These are phyloP conservation scores for Choristoneura rosaceana DNA, from an alignment of 2,888 invertebrate species.

Conservation along the genomic window DNA sequence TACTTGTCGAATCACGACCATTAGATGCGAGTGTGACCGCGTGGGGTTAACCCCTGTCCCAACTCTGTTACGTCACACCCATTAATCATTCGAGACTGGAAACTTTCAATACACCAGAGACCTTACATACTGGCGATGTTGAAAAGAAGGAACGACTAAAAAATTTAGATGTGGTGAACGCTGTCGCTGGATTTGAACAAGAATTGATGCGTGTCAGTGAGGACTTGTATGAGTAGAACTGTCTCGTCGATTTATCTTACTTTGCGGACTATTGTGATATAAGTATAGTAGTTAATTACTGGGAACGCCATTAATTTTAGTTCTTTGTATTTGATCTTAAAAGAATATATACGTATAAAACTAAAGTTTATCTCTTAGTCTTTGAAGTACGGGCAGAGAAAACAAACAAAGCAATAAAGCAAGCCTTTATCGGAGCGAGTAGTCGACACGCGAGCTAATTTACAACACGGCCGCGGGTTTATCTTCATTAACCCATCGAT, in stretches of 20 bases:
- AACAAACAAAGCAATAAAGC: constrained; percentile 85
- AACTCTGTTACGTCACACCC: constrained; percentile 62
- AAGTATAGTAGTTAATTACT: constrained; percentile 79
- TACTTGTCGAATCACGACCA: constrained; percentile 86
- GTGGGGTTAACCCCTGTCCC: constrained; percentile 74
- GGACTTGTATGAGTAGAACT: constrained; percentile 75
- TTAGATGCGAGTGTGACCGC: constrained; percentile 84
- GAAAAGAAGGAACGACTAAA: constrained; percentile 28
- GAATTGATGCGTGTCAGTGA: constrained; percentile 71
- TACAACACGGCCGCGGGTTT: constrained; percentile 85
- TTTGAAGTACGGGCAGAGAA: constrained; percentile 84
- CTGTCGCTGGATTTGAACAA: constrained; percentile 60
- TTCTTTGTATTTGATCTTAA: constrained; percentile 58
- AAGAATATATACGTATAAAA: constrained; percentile 82
- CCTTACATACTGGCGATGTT: constrained; percentile 48
- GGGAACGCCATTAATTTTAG: constrained; percentile 73
- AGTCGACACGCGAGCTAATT: constrained; percentile 86
- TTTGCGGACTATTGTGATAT: constrained; percentile 81
- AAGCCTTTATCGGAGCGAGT: constrained; percentile 83
- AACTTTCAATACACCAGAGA: constrained; percentile 44
- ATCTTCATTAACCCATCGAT: constrained; percentile 86
- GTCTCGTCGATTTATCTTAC: constrained; percentile 82
- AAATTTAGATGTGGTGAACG: constrained; percentile 49
- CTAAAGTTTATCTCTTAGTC: constrained; percentile 80
- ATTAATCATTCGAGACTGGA: constrained; percentile 61